Percentiles rank a stretch among this genome's conserved stretches.
Evolutionary conservation across 2,113 vertebrate genomes (phyloP).

Genomic region (Stictonetta naevosa): DNA sequence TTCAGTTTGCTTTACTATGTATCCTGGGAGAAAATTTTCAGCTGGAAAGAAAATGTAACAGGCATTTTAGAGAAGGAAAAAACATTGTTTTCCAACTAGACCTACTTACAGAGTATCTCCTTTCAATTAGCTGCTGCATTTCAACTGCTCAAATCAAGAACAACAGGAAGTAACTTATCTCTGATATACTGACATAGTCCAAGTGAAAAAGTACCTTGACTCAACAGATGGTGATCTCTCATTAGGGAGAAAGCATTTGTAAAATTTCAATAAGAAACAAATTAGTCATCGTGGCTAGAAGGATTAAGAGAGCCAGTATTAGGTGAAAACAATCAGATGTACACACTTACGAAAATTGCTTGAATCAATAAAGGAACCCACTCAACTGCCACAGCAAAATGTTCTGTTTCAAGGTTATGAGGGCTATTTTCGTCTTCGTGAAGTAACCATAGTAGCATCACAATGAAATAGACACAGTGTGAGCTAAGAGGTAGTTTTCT

Average conservation of each 20-base stretch:
- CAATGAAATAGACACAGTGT: background rate
- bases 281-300: slow-evolving; percentile 43
- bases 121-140: slow-evolving; percentile 69
- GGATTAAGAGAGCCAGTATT: background rate
- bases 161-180: slow-evolving; percentile 18
- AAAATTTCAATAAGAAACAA: slow-evolving; percentile 24
- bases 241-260: slow-evolving; percentile 54
- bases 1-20: background rate
- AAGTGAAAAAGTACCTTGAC: slow-evolving; percentile 53
- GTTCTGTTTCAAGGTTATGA: slow-evolving; percentile 49
- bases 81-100: background rate
- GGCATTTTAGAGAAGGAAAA: background rate
- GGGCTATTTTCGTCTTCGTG: slow-evolving; percentile 26
- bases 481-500: background rate
- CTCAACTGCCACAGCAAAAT: background rate
- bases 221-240: slow-evolving; percentile 69
- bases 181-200: background rate
- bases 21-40: background rate
- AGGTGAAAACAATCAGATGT: background rate
- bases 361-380: background rate
- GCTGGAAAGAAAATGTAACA: background rate
- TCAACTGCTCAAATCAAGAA: slow-evolving; percentile 65
- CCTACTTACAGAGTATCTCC: background rate
- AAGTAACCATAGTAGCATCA: slow-evolving; percentile 68
- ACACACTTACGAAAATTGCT: background rate